Percentiles rank a stretch among this genome's conserved stretches.
Evolutionary conservation across 1,140 invertebrate species (phyloP).

Genomic region (Samia ricini): DNA sequence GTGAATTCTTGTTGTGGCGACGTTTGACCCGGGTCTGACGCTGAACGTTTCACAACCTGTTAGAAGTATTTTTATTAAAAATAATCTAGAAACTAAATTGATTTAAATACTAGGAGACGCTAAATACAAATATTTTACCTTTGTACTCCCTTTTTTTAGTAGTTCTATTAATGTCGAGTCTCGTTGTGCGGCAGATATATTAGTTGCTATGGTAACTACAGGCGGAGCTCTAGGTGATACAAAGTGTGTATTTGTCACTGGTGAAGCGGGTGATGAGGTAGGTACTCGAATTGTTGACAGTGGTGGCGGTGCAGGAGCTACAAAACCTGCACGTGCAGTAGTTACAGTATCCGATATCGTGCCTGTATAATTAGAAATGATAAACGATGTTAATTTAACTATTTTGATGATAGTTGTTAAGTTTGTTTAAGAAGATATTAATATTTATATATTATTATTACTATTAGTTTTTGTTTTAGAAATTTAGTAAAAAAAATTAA

Average conservation of each 20-base stretch:
- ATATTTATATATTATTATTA: not conserved
- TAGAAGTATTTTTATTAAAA: constrained; percentile 18
- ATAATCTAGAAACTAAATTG: constrained; percentile 2
- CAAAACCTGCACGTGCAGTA: constrained; percentile 58
- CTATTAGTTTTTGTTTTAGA: not conserved
- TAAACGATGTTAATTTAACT: not conserved
- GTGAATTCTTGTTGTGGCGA: constrained; percentile 78
- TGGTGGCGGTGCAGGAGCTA: constrained; percentile 73
- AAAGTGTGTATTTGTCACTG: constrained; percentile 59
- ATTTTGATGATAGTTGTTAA: not conserved
- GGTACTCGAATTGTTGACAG: constrained; percentile 78
- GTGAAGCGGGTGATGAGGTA: constrained; percentile 72
- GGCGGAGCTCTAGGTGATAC: constrained; percentile 80
- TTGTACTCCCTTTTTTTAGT: constrained; percentile 81
- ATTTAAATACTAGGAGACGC: not conserved
- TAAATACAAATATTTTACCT: constrained; percentile 66
- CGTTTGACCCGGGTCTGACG: constrained; percentile 82
- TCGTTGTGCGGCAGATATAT: constrained; percentile 56
- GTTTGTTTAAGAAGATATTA: constrained; percentile 4
- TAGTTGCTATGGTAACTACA: constrained; percentile 58
- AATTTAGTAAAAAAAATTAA: not conserved
- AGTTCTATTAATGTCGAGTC: constrained; percentile 80
- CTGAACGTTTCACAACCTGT: constrained; percentile 76
- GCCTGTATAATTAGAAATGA: constrained; percentile 34
- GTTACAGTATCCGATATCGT: constrained; percentile 62